Evolutionary conservation across 2,797 vertebrate species (phyloP).

Genomic region (Falco concolor): DNA sequence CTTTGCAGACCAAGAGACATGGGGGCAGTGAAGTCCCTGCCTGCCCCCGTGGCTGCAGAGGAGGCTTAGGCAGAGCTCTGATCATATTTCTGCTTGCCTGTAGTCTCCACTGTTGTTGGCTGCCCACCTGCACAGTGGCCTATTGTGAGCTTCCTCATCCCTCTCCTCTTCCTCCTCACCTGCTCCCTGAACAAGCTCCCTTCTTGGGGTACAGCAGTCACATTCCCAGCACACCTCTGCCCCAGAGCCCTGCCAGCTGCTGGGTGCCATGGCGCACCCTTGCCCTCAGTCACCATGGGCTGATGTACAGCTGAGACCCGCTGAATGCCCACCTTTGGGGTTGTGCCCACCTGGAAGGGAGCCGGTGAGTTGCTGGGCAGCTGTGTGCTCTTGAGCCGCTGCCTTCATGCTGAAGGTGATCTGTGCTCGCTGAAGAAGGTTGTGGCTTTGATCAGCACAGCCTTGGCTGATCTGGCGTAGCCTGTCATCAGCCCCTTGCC

Average conservation of each 20-base stretch:
- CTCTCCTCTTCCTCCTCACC: neutral
- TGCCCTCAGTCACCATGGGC: neutral
- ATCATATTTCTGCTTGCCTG: rapidly evolving
- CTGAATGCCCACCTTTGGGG: neutral
- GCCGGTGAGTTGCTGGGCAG: neutral
- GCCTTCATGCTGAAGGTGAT: neutral
- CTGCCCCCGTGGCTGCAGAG: neutral
- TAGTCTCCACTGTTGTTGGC: neutral
- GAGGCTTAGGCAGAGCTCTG: neutral
- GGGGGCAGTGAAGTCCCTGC: neutral
- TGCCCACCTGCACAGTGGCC: neutral
- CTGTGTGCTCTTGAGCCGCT: neutral
- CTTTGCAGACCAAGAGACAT: neutral
- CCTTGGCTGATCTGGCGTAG: neutral
- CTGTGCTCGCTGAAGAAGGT: neutral
- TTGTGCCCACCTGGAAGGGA: neutral
- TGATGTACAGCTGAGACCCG: neutral
- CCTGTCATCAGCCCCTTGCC: neutral
- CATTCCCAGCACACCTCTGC: neutral
- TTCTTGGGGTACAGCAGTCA: neutral
- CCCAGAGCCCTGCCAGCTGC: neutral
- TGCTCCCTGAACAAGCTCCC: neutral
- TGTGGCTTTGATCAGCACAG: neutral
- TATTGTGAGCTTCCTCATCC: neutral
- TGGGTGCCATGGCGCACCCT: neutral